Evolutionary conservation across 2,797 vertebrate genomes (phyloP).

Genomic region (Margarornis squamiger): DNA sequence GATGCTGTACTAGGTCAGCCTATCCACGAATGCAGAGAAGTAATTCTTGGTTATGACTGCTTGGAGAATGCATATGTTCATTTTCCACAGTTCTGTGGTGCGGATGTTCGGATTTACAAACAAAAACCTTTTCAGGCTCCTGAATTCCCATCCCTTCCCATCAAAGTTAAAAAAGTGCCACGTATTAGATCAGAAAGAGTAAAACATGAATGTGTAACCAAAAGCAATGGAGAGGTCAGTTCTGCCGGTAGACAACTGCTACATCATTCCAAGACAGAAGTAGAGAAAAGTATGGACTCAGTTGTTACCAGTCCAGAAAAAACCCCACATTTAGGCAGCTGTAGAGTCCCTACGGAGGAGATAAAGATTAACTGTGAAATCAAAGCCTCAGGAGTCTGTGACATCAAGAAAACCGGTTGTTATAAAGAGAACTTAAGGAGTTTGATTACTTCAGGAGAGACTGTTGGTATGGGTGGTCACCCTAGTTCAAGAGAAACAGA

Average conservation of each 20-base stretch:
- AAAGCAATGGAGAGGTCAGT: slow-evolving; percentile 71
- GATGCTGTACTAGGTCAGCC: slow-evolving; percentile 92
- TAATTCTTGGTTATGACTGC: slow-evolving; percentile 96
- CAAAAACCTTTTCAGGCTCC: slow-evolving; percentile 89
- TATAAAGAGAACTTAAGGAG: slow-evolving; percentile 78
- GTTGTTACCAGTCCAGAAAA: slow-evolving; percentile 16
- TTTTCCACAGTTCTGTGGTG: slow-evolving; percentile 98
- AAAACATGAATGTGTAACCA: slow-evolving; percentile 67
- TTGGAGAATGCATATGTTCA: slow-evolving; percentile 95
- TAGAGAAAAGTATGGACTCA: slow-evolving; percentile 24
- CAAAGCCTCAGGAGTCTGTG: slow-evolving; percentile 52
- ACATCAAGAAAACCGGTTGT: slow-evolving; percentile 53
- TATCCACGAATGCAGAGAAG: slow-evolving; percentile 97
- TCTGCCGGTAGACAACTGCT: slow-evolving; percentile 33
- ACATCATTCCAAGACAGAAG: slow-evolving; percentile 45
- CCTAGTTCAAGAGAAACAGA: slow-evolving; percentile 68
- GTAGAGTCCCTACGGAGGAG: slow-evolving; percentile 56
- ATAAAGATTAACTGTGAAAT: slow-evolving; percentile 66
- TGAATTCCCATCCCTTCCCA: slow-evolving; percentile 82
- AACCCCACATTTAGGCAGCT: slow-evolving; percentile 1
- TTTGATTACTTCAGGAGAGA: slow-evolving; percentile 65
- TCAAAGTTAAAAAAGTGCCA: slow-evolving; percentile 78
- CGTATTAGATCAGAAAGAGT: slow-evolving; percentile 72
- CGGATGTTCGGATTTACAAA: slow-evolving; percentile 94
- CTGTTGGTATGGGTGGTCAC: slow-evolving; percentile 66